Percentiles rank a stretch among this genome's conserved stretches.
These are phyloP conservation scores for Eilema sororculum DNA, from an alignment of 2,888 invertebrate genomes.

Conservation along the genomic window DNA sequence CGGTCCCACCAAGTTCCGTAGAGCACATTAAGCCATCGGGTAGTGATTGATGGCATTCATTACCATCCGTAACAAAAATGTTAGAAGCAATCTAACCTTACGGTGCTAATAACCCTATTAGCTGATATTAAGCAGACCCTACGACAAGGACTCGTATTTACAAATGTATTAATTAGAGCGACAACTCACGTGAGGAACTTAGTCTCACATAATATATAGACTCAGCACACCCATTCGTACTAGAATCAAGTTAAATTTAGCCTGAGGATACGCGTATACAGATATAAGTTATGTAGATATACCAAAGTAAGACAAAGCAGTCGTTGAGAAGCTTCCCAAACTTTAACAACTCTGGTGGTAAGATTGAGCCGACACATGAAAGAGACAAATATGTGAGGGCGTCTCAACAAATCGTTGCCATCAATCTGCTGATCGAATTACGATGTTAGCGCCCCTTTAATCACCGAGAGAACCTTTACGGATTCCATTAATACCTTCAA, in stretches of 20 bases:
- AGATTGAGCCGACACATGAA: slow-evolving; percentile 29
- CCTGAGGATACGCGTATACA: background rate
- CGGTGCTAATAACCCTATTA: slow-evolving; percentile 17
- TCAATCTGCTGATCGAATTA: slow-evolving; percentile 60
- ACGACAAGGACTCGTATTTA: background rate
- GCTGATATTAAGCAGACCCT: slow-evolving; percentile 7
- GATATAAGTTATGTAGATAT: background rate
- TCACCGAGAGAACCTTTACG: slow-evolving; percentile 55
- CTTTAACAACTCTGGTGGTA: slow-evolving; percentile 21
- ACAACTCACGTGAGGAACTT: background rate
- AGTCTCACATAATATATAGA: background rate
- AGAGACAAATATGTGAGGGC: slow-evolving; percentile 46
- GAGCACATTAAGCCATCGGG: slow-evolving; percentile 18
- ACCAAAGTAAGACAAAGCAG: background rate
- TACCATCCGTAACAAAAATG: slow-evolving; percentile 3
- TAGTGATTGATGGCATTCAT: slow-evolving; percentile 20
- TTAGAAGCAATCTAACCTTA: slow-evolving; percentile 9
- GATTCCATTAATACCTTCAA: slow-evolving; percentile 53
- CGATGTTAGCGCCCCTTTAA: slow-evolving; percentile 61
- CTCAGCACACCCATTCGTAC: background rate
- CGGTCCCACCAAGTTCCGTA: background rate
- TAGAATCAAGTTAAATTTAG: background rate
- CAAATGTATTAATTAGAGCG: background rate
- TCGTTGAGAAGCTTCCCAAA: background rate
- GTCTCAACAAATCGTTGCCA: slow-evolving; percentile 52